Evolutionary conservation across 2,888 invertebrate genomes (phyloP).

Genomic region (Cyaniris semiargus): DNA sequence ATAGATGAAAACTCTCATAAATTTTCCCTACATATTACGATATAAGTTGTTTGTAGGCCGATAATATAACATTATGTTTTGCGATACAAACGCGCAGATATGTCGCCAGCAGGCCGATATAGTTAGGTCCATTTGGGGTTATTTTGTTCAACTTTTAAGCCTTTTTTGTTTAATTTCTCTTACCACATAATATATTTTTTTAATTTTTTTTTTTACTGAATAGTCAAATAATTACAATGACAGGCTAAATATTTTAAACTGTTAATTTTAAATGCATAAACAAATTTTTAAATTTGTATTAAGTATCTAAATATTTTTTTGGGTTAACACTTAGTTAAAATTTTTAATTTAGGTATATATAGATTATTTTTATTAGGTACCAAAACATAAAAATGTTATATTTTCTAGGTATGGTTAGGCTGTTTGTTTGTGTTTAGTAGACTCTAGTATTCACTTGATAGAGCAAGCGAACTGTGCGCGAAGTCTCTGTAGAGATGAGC

Average conservation of each 20-base stretch:
- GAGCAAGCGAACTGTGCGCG: conserved; percentile 70
- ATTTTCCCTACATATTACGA: not conserved
- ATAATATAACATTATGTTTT: not conserved
- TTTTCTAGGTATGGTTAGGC: not conserved
- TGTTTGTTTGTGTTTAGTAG: not conserved
- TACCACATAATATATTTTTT: not conserved
- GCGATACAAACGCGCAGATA: conserved; percentile 36
- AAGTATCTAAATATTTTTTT: not conserved
- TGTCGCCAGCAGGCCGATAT: conserved; percentile 38
- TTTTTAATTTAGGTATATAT: not conserved
- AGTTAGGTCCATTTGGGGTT: conserved; percentile 37
- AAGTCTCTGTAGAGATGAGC: conserved; percentile 59
- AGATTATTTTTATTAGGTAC: not conserved
- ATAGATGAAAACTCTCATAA: too few species aligned
- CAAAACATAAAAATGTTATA: not conserved
- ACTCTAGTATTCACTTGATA: conserved; percentile 56
- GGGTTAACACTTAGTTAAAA: not conserved
- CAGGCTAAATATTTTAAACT: not conserved
- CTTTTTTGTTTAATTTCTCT: not conserved
- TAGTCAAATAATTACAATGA: not conserved
- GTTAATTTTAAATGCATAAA: not conserved
- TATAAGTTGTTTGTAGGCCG: not conserved
- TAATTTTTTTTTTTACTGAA: not conserved
- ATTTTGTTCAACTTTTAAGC: not conserved
- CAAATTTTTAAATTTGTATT: not conserved